Evolutionary conservation across 92 coral and sea anemone species (phyloP).

Genomic region (Isaurus tuberculatus): DNA sequence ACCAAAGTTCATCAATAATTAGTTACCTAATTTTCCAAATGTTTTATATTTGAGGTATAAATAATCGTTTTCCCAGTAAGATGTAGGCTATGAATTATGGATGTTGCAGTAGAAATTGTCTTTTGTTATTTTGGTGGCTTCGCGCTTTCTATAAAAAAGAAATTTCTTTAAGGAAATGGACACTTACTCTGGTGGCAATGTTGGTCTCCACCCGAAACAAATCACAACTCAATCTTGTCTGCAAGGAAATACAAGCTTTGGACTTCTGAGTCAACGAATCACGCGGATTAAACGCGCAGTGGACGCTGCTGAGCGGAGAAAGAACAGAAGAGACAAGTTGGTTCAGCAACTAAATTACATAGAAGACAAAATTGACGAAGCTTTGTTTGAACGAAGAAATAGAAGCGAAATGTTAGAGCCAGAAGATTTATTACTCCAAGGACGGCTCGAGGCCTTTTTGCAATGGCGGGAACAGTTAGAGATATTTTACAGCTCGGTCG

Average conservation of each 20-base stretch:
- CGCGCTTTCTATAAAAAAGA: not conserved
- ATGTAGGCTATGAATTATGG: not conserved
- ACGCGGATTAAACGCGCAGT: constrained; percentile 15
- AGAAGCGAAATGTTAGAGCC: constrained; percentile 42
- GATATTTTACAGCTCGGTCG: constrained; percentile 66
- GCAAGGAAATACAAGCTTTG: not conserved
- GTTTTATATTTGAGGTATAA: not conserved
- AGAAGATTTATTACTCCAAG: constrained; percentile 56
- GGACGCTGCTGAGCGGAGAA: constrained; percentile 16
- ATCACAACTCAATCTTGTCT: not conserved
- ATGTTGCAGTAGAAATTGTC: not conserved
- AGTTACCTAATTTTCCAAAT: not conserved
- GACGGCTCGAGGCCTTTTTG: constrained; percentile 52
- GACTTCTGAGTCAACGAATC: not conserved
- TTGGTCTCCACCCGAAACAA: not conserved
- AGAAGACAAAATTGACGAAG: constrained; percentile 56
- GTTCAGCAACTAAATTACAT: constrained; percentile 22
- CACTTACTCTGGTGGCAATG: not conserved
- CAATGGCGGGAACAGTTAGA: constrained; percentile 80
- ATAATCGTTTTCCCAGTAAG: not conserved
- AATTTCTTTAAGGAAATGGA: not conserved
- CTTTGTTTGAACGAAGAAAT: constrained; percentile 40
- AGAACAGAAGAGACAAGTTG: constrained; percentile 16
- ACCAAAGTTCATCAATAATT: not conserved
- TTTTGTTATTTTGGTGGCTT: not conserved